Percentiles rank a stretch among this genome's conserved stretches.
Conservation (phyloP, 2,888 invertebrate genomes). For the Mythimna vitellina region DNA sequence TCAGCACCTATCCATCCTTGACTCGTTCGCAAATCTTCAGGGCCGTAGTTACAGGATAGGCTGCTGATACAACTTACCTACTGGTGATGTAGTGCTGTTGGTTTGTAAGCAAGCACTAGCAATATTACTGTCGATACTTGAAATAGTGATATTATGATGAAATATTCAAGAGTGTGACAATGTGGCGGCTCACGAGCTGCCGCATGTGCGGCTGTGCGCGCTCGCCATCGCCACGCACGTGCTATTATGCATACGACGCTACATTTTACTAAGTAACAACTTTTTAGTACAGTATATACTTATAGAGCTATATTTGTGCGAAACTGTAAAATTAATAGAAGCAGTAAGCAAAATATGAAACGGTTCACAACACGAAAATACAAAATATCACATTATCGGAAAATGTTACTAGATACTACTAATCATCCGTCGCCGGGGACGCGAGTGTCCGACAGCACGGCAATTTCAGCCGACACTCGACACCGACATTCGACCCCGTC, state of each 20-base stretch:
- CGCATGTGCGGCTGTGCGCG: constrained; percentile 4
- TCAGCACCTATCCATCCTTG: neutral
- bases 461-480: constrained; percentile 60
- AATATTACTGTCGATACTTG: neutral
- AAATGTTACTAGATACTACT: constrained; percentile 48
- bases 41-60: neutral
- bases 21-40: neutral
- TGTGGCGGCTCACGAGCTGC: constrained; percentile 9
- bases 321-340: neutral
- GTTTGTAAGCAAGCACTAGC: no score
- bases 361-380: neutral
- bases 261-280: constrained; percentile 25
- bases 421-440: constrained; percentile 39
- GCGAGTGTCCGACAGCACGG: constrained; percentile 18
- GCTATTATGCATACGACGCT: constrained; percentile 23
- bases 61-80: neutral
- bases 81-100: no score
- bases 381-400: constrained; percentile 27
- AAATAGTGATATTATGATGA: neutral
- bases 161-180: constrained; percentile 22
- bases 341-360: neutral
- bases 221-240: neutral
- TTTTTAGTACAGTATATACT: neutral
- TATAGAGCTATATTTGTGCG: neutral
- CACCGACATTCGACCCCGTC: constrained; percentile 53